These are phyloP conservation scores for Stomorhina lunata DNA, from an alignment of 2,888 invertebrate genomes.

Conservation along the genomic window DNA sequence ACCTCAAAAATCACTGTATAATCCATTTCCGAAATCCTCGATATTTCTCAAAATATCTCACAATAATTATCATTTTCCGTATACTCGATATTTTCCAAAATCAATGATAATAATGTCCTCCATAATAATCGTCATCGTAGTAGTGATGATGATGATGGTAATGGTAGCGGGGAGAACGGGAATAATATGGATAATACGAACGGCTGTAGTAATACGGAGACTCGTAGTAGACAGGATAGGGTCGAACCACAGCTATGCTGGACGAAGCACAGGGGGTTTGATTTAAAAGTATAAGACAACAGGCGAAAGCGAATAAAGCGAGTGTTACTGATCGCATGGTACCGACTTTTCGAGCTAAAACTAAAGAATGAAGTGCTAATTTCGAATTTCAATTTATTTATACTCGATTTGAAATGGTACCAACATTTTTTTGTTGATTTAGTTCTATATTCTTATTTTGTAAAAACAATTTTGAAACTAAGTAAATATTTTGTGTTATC, in stretches of 20 bases:
- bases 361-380: conserved; percentile 33
- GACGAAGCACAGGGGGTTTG: not conserved
- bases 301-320: not conserved
- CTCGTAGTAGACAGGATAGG: conserved; percentile 29
- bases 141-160: conserved; percentile 54
- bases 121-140: conserved; percentile 35
- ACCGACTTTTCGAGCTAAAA: not conserved
- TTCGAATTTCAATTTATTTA: conserved; percentile 29
- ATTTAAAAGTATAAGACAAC: not conserved
- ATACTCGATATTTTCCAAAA: too few species aligned
- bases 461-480: conserved; percentile 9
- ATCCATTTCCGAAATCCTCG: too few species aligned
- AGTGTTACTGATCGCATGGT: conserved; percentile 17
- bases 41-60: too few species aligned
- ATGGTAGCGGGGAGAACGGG: too few species aligned
- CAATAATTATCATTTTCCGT: conserved; percentile 4
- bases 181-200: conserved; percentile 22
- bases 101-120: not conserved
- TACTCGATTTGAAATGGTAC: not conserved
- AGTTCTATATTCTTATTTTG: not conserved
- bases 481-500: not conserved
- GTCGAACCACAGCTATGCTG: conserved; percentile 37
- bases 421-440: conserved; percentile 7
- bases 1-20: too few species aligned
- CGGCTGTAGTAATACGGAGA: conserved; percentile 30